These are phyloP conservation scores for Centruroides sculpturatus DNA, from an alignment of 1,140 invertebrate species.

Conservation along the genomic window DNA sequence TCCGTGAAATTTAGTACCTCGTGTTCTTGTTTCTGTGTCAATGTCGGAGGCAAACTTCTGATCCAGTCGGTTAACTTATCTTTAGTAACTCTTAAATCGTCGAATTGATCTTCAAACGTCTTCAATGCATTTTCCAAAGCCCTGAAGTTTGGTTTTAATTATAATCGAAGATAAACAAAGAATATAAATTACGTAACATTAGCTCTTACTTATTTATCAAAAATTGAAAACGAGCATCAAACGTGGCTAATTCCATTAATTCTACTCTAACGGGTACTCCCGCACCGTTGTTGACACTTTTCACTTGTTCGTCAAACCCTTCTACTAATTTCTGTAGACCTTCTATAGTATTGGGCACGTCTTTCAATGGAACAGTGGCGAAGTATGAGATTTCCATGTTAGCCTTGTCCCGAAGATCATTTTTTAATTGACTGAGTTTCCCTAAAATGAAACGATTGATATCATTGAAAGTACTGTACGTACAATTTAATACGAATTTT, in stretches of 20 bases:
- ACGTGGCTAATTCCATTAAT: background rate
- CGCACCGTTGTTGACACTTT: slow-evolving; percentile 1
- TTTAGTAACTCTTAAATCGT: slow-evolving; percentile 7
- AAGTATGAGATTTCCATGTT: slow-evolving; percentile 12
- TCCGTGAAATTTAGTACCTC: background rate
- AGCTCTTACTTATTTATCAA: slow-evolving; percentile 5
- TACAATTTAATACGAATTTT: background rate
- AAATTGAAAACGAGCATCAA: slow-evolving; percentile 1
- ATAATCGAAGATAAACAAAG: too few relatives aligned
- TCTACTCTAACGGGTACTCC: slow-evolving; percentile 10
- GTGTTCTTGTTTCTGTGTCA: background rate
- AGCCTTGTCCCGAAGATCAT: slow-evolving; percentile 3
- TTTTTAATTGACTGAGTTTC: slow-evolving; percentile 3
- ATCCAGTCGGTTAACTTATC: background rate
- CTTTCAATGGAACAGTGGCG: slow-evolving; percentile 11
- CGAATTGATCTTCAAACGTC: slow-evolving; percentile 5
- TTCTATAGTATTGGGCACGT: slow-evolving; percentile 6
- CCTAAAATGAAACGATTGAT: background rate
- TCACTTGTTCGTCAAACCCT: slow-evolving; percentile 10
- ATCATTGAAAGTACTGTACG: too few relatives aligned
- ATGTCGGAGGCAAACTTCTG: background rate
- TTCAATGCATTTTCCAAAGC: slow-evolving; percentile 5
- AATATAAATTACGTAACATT: too few relatives aligned
- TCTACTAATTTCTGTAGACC: slow-evolving; percentile 6
- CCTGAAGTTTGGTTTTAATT: background rate